Evolutionary conservation across 2,113 vertebrate species (phyloP).

Genomic region (Chaetodon auriga): DNA sequence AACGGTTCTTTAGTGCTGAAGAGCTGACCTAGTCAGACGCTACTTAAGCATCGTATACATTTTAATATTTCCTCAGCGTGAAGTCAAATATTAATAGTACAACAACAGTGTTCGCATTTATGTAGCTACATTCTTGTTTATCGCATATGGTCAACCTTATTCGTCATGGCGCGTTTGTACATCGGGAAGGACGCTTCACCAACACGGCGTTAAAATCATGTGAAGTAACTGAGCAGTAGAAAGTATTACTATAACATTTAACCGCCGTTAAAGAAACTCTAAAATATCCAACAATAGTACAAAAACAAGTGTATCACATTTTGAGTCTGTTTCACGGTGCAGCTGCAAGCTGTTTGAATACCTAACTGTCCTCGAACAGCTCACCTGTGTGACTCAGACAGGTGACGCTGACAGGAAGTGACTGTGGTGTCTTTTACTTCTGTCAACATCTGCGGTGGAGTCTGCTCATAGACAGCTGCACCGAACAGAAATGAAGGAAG

Average conservation of each 20-base stretch:
- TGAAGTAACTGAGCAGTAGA: not conserved
- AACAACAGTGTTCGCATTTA: not conserved
- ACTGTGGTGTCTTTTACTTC: not conserved
- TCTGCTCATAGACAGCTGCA: too few species aligned
- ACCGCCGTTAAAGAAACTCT: not conserved
- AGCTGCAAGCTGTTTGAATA: too few species aligned
- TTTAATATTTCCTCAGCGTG: not conserved
- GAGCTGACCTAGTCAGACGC: not conserved
- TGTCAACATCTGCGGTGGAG: not conserved
- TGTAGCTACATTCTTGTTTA: not conserved
- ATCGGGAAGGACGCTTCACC: not conserved
- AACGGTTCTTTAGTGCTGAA: not conserved
- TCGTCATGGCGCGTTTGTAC: not conserved
- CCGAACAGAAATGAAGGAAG: too few species aligned
- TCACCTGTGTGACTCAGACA: not conserved
- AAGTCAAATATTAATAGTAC: not conserved
- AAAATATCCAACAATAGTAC: not conserved
- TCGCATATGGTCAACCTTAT: not conserved
- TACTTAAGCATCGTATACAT: not conserved
- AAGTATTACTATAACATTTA: not conserved
- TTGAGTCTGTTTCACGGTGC: not conserved
- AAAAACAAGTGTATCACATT: not conserved
- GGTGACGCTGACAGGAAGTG: constrained; percentile 5
- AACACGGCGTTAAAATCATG: not conserved
- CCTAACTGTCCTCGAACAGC: not conserved